Conservation (phyloP, 1,140 invertebrate species). For the Camponotus floridanus region DNA sequence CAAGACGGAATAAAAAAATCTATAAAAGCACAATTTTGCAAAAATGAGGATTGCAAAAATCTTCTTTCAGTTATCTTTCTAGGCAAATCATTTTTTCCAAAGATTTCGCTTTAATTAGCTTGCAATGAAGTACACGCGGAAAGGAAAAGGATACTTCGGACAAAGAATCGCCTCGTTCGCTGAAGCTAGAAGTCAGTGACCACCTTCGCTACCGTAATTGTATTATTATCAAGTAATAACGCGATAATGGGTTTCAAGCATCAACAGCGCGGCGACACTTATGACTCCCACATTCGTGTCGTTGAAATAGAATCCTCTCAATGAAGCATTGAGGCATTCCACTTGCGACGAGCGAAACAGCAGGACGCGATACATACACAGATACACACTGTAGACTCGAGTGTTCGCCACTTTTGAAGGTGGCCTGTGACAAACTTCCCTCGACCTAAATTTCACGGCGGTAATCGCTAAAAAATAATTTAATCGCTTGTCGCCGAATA, state of each 20-base stretch:
- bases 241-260: conserved; percentile 60
- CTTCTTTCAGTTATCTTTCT: neutral
- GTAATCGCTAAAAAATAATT: conserved; percentile 35
- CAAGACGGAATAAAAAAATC: neutral
- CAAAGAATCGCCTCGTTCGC: neutral
- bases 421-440: neutral
- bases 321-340: conserved; percentile 57
- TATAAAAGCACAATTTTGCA: neutral
- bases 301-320: conserved; percentile 59
- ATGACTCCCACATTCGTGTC: conserved; percentile 36
- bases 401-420: conserved; percentile 30
- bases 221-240: conserved; percentile 57
- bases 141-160: neutral
- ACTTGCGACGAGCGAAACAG: conserved; percentile 62
- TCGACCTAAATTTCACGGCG: conserved; percentile 15
- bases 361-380: neutral
- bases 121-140: neutral
- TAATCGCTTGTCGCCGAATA: neutral
- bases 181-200: conserved; percentile 57
- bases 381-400: neutral
- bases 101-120: neutral
- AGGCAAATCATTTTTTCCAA: neutral
- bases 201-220: conserved; percentile 53
- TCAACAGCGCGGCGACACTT: conserved; percentile 43
- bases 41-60: conserved; percentile 20